These are phyloP conservation scores for Scaptomyza flava DNA, from an alignment of 2,888 invertebrate species.

Conservation along the genomic window DNA sequence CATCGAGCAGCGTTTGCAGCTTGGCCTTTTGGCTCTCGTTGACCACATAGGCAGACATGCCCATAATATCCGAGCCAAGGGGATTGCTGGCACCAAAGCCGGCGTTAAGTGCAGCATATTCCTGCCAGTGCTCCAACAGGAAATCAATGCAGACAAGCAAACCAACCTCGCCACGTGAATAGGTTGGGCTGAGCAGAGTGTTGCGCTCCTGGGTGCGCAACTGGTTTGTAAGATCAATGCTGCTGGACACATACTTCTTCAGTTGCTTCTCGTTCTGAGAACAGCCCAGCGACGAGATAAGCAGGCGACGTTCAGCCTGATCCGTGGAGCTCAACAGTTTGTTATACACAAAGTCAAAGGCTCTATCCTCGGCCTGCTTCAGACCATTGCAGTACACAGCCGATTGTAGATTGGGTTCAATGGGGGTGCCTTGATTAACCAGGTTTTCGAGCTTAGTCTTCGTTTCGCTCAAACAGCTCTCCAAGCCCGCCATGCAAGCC, in stretches of 20 bases:
- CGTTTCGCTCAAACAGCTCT: conserved; percentile 77
- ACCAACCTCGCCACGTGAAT: conserved; percentile 83
- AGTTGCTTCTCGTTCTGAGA: conserved; percentile 86
- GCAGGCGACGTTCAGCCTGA: conserved; percentile 86
- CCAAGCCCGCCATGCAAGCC: conserved; percentile 78
- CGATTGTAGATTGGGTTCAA: conserved; percentile 81
- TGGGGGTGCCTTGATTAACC: conserved; percentile 52
- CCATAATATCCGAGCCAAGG: conserved; percentile 68
- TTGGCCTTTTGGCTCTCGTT: conserved; percentile 68
- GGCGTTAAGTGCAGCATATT: conserved; percentile 68
- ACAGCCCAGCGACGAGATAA: conserved; percentile 88
- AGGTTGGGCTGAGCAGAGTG: conserved; percentile 73
- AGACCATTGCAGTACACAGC: conserved; percentile 84
- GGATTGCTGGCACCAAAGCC: conserved; percentile 76
- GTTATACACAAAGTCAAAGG: conserved; percentile 88
- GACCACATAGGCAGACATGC: conserved; percentile 75
- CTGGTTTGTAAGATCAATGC: conserved; percentile 61
- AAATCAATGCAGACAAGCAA: conserved; percentile 86
- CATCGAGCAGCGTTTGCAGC: conserved; percentile 63
- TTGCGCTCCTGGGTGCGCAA: conserved; percentile 75
- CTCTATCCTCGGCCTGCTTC: conserved; percentile 83
- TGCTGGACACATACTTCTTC: conserved; percentile 84
- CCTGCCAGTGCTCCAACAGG: conserved; percentile 83
- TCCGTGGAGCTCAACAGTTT: conserved; percentile 85
- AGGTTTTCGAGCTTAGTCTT: conserved; percentile 67